phyloP scores from a whole-genome alignment of 1,140 invertebrate genomes.

The Drosophila micromelanica region DNA sequence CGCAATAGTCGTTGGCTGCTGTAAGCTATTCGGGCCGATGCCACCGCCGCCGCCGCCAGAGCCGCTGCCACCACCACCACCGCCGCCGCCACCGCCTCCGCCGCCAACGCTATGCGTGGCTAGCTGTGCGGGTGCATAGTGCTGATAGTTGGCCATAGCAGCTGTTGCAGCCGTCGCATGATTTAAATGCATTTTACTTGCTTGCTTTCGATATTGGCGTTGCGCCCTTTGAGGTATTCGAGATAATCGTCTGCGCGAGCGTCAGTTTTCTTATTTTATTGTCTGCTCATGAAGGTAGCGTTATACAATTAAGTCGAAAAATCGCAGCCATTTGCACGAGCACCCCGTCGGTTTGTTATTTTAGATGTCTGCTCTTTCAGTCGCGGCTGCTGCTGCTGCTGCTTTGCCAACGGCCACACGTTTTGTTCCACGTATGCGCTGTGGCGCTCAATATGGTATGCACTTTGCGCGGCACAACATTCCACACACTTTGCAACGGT shows the following conservation, averaged over 20 bases:
- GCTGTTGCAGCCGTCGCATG: constrained; percentile 79
- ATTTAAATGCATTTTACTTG: constrained; percentile 74
- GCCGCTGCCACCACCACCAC: constrained; percentile 35
- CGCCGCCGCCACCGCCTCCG: constrained; percentile 48
- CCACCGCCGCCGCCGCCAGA: constrained; percentile 38
- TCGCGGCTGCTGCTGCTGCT: constrained; percentile 62
- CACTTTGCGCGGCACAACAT: constrained; percentile 55
- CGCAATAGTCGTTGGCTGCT: constrained; percentile 73
- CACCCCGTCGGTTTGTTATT: constrained; percentile 70
- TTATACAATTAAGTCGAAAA: constrained; percentile 70
- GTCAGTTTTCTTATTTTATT: constrained; percentile 58
- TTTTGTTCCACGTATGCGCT: constrained; percentile 68
- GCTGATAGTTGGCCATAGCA: constrained; percentile 82
- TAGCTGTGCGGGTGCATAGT: constrained; percentile 76
- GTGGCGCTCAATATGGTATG: constrained; percentile 36
- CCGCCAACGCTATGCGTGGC: constrained; percentile 66
- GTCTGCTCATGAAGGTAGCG: constrained; percentile 64
- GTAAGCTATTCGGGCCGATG: constrained; percentile 46
- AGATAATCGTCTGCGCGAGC: constrained; percentile 40
- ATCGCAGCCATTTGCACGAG: constrained; percentile 62
- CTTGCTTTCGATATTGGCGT: constrained; percentile 34
- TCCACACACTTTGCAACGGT: constrained; percentile 60
- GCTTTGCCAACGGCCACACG: constrained; percentile 61
- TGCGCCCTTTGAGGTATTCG: constrained; percentile 71
- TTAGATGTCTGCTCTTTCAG: constrained; percentile 70